phyloP scores from a whole-genome alignment of 2,888 invertebrate species.

The Vesta saturnalis region DNA sequence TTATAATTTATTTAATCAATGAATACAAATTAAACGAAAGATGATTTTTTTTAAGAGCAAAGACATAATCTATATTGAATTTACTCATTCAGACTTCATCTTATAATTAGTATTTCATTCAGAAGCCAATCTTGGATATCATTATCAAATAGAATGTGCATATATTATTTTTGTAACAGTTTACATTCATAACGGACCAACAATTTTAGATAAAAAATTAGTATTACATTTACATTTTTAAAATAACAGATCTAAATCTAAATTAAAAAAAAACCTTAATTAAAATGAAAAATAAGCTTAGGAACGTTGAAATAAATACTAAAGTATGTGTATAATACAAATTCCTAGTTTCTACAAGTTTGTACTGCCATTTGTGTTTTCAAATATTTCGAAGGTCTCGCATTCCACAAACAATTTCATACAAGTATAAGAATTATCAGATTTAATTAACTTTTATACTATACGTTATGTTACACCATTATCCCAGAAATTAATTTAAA shows the following conservation, averaged over 20 bases:
- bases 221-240: background rate
- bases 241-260: no score
- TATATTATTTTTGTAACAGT: no score
- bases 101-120: no score
- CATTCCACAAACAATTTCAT: background rate
- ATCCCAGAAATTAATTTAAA: no score
- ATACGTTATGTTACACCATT: no score
- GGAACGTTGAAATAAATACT: background rate
- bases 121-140: no score
- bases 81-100: no score
- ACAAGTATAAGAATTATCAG: background rate
- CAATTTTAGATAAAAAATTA: background rate
- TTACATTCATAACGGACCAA: background rate
- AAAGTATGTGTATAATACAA: background rate
- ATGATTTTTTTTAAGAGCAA: no score
- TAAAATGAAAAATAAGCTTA: background rate
- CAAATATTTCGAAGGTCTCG: background rate
- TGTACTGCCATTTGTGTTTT: background rate
- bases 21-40: no score
- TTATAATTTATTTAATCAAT: no score
- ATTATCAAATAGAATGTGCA: no score
- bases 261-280: background rate
- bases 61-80: no score
- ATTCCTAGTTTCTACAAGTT: background rate
- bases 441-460: background rate